Evolutionary conservation across 2,113 vertebrate species (phyloP), one percentile per base, ranked within the genome.

Genomic region (Otus sunia): DNA sequence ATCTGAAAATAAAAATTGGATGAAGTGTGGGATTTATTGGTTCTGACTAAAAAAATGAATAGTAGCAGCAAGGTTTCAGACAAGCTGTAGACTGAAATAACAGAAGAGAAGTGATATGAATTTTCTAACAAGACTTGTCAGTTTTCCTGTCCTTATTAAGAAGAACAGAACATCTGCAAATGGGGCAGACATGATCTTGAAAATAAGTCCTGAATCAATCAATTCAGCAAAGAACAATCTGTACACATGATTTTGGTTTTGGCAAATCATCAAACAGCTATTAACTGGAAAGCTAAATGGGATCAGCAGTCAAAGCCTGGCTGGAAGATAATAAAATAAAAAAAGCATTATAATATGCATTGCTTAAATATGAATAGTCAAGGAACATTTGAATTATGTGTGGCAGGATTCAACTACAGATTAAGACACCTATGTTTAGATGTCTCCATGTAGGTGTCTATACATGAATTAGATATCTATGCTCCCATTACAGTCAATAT

Each of bases 1-100:
- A 41, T 87, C 67, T 86, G 72, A 95, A 96, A 94, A 93, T 90
- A 83, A 95, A 95, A 95, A 91, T 89, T 89, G 86, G 69, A 69
- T 91, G 74, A 95, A 91, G 66, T 82, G 66, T 82, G 62, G 83
- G 92, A 90, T 91, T 94, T 95, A 91, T 80, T 91, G 68, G 73
- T 87, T 91, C 69, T 78, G 64, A 78, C 67, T 58, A 14, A 79
- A 86, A 86, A 76, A 53, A 58, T 30, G 9, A 81, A 50, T 60
- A 75, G 49, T 62, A 90, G 68, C 29, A 77, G 56, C 64, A 89
- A 86, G 43, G 87, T 94, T 90, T 87, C 86, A 86, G 91, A 85
- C 62, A 92, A 86, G 58, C 63, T 95, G 62, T 62, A 90, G 69
- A 76, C 84, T 94, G 74, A 30, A 91, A 79, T 94, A 95, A 72